Evolutionary conservation across 1,140 invertebrate species (phyloP).

Genomic region (Pantala flavescens): DNA sequence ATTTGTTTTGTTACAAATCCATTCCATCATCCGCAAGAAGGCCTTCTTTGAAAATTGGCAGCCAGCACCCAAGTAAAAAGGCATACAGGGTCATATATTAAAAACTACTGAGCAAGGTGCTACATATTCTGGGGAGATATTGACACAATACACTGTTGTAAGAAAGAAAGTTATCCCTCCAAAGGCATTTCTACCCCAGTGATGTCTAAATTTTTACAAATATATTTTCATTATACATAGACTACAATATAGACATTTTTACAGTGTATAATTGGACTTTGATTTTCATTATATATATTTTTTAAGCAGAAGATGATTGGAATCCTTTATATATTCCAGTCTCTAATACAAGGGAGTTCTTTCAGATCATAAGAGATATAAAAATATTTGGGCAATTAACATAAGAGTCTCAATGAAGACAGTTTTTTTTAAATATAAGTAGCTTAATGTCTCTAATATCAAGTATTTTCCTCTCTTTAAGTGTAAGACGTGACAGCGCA

Average conservation of each 20-base stretch:
- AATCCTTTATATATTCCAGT: background rate
- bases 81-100: background rate
- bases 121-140: background rate
- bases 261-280: background rate
- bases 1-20: background rate
- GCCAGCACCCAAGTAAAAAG: background rate
- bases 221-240: conserved; percentile 1
- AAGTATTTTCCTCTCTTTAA: background rate
- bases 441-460: background rate
- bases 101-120: background rate
- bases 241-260: conserved; percentile 4
- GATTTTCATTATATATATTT: background rate
- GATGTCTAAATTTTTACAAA: conserved; percentile 4
- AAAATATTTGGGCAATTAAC: background rate
- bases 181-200: background rate
- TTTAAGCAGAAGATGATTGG: background rate
- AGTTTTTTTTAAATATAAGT: background rate
- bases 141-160: background rate
- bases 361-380: background rate
- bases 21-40: background rate
- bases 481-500: background rate
- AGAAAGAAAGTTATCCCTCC: background rate
- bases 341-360: background rate
- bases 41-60: background rate
- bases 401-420: background rate